phyloP scores from a whole-genome alignment of 2,113 vertebrate species.

The Pangasianodon hypophthalmus region DNA sequence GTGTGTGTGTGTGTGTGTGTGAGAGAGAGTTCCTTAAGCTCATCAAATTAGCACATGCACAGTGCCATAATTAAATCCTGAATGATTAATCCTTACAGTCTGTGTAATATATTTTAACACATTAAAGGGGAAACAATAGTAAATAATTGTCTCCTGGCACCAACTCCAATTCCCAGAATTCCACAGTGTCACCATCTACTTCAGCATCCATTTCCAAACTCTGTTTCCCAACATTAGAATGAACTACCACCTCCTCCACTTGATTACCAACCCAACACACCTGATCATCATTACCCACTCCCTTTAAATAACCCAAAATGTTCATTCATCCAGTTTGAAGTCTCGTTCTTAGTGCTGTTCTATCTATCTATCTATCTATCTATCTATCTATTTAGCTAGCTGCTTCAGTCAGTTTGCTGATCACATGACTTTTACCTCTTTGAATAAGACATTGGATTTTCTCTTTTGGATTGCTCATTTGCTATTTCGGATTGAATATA shows the following conservation, averaged over 20 bases:
- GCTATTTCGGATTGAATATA: neutral
- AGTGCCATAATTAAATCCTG: neutral
- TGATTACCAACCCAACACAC: neutral
- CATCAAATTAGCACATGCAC: neutral
- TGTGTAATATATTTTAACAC: neutral
- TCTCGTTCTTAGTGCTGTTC: too few species aligned
- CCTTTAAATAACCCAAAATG: neutral
- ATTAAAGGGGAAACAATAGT: neutral
- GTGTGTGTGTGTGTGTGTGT: slow-evolving; percentile 4
- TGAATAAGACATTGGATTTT: too few species aligned
- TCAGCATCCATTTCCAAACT: neutral
- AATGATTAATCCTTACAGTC: neutral
- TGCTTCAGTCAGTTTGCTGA: neutral
- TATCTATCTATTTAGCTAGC: too few species aligned
- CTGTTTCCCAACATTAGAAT: neutral
- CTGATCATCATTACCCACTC: neutral
- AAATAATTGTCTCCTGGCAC: neutral
- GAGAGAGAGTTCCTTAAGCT: neutral
- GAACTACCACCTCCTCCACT: neutral
- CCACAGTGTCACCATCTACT: neutral
- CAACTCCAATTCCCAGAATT: neutral
- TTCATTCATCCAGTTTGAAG: too few species aligned
- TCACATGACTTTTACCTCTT: neutral
- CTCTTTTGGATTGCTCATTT: neutral
- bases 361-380: too few species aligned